These are phyloP conservation scores for Drosophila tanythrix DNA, from an alignment of 2,888 invertebrate species.

Conservation along the genomic window DNA sequence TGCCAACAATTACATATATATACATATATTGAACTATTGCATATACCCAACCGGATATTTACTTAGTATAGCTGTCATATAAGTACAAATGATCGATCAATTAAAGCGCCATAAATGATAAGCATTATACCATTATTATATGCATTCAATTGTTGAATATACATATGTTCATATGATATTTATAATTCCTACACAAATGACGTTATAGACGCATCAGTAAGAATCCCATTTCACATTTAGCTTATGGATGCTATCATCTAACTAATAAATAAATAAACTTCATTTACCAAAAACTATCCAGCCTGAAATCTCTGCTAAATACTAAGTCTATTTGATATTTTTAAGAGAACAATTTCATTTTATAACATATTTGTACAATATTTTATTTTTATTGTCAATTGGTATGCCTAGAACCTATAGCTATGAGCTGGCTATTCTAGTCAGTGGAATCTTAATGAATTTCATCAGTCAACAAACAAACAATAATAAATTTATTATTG, in stretches of 20 bases:
- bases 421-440: not conserved
- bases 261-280: not conserved
- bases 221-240: not conserved
- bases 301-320: not conserved
- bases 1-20: not conserved
- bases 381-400: not conserved
- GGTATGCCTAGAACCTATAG: not conserved
- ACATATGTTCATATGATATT: not conserved
- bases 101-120: not conserved
- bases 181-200: not conserved
- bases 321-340: not conserved
- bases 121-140: constrained; percentile 1
- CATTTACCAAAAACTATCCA: not conserved
- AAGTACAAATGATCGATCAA: not conserved
- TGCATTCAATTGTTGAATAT: not conserved
- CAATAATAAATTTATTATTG: not conserved
- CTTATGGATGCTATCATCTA: not conserved
- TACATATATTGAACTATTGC: not conserved
- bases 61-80: not conserved
- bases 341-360: not conserved
- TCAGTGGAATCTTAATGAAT: not conserved
- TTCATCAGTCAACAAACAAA: not conserved
- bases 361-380: not conserved
- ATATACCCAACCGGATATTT: not conserved
- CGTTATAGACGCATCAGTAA: not conserved